These are phyloP conservation scores for Pyrocoelia pectoralis DNA, from an alignment of 2,888 invertebrate genomes.

Conservation along the genomic window DNA sequence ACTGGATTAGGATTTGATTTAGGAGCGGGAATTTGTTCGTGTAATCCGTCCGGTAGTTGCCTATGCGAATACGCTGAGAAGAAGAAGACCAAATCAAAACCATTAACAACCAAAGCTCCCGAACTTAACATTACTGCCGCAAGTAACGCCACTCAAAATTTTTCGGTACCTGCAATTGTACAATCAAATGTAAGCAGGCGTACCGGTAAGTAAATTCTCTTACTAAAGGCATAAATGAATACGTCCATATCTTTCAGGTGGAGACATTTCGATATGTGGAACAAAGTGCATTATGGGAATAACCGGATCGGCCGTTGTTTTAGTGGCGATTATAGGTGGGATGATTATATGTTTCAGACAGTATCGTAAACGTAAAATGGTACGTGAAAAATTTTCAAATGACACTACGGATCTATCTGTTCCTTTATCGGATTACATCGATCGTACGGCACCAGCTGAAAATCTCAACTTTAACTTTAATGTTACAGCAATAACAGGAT, in stretches of 20 bases:
- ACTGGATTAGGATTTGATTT: conserved; percentile 61
- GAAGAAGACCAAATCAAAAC: conserved; percentile 14
- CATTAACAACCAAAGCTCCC: conserved; percentile 14
- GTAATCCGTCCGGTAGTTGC: conserved; percentile 59
- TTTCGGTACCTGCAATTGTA: conserved; percentile 15
- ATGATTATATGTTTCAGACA: conserved; percentile 53
- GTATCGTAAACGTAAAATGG: conserved; percentile 50
- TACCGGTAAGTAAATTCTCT: conserved; percentile 30
- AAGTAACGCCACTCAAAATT: conserved; percentile 7
- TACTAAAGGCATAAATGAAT: no score
- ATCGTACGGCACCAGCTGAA: conserved; percentile 49
- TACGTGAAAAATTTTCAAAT: conserved; percentile 51
- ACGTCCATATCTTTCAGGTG: conserved; percentile 35
- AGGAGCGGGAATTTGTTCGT: conserved; percentile 63
- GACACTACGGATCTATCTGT: conserved; percentile 51
- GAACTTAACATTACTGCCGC: conserved; percentile 8
- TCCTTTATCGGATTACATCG: conserved; percentile 53
- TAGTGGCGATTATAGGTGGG: conserved; percentile 48
- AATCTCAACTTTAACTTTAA: conserved; percentile 55
- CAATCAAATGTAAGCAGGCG: conserved; percentile 44
- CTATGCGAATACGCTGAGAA: conserved; percentile 53
- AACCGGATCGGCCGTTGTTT: conserved; percentile 57
- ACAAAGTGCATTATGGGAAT: conserved; percentile 61
- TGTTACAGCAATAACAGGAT: conserved; percentile 50
- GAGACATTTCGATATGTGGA: conserved; percentile 57